These are phyloP conservation scores for Brotula barbata DNA, from an alignment of 2,797 vertebrate genomes.

Conservation along the genomic window DNA sequence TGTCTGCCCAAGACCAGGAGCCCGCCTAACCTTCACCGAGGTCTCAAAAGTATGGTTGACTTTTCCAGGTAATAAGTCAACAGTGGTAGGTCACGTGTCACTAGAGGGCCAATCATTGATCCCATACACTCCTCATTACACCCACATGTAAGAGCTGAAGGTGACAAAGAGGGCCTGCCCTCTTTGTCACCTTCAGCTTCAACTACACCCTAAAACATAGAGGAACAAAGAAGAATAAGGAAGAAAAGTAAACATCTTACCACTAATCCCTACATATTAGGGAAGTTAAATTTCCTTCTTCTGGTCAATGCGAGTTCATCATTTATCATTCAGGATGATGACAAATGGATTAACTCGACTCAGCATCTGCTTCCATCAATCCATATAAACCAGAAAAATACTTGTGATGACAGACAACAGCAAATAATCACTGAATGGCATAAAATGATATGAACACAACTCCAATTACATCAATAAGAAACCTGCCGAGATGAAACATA, in stretches of 20 bases:
- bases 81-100: constrained; percentile 64
- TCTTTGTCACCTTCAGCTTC: no score
- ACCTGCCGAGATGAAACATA: not conserved
- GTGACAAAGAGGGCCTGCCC: no score
- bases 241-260: constrained; percentile 23
- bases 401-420: not conserved
- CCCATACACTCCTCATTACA: constrained; percentile 1
- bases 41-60: constrained; percentile 41
- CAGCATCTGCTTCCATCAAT: not conserved
- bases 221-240: not conserved
- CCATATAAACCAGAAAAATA: no score
- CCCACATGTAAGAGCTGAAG: not conserved
- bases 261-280: constrained; percentile 24
- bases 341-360: not conserved
- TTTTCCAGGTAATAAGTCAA: constrained; percentile 66
- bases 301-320: constrained; percentile 22
- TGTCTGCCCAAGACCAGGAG: constrained; percentile 20
- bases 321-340: not conserved
- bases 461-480: not conserved
- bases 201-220: not conserved
- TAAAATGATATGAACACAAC: not conserved
- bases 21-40: constrained; percentile 51
- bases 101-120: constrained; percentile 56
- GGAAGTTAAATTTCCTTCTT: constrained; percentile 42
- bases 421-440: not conserved